Conservation (phyloP, 2,113 vertebrate species). For the Catharus bicknelli region DNA sequence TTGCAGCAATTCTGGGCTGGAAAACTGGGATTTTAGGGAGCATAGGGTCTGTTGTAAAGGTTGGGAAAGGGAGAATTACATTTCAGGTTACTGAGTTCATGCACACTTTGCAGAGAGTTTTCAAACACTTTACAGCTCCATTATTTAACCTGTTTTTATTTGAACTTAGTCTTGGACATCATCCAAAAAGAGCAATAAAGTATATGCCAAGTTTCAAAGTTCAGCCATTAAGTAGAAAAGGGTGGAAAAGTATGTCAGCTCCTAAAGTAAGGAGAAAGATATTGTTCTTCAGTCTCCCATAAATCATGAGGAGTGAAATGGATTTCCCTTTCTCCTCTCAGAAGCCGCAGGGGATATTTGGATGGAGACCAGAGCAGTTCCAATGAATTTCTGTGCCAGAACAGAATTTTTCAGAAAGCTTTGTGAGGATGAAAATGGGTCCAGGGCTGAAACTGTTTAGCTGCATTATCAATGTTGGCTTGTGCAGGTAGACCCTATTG, state of each 20-base stretch:
- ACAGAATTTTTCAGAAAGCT: neutral
- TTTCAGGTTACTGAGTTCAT: neutral
- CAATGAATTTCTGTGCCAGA: neutral
- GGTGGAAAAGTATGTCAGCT: constrained; percentile 31
- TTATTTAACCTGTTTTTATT: constrained; percentile 31
- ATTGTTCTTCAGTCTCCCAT: constrained; percentile 18
- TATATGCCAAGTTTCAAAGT: constrained; percentile 26
- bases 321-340: constrained; percentile 26
- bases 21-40: neutral
- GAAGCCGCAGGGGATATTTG: neutral
- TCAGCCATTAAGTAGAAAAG: constrained; percentile 16
- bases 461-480: neutral
- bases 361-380: neutral
- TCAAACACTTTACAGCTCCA: neutral
- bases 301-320: constrained; percentile 7
- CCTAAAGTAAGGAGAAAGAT: neutral
- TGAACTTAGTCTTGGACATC: constrained; percentile 24
- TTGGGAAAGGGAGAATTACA: neutral
- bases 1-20: neutral
- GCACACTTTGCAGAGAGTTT: neutral
- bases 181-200: constrained; percentile 17
- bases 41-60: neutral
- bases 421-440: neutral
- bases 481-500: neutral
- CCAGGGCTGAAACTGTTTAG: neutral